phyloP scores from a whole-genome alignment of 2,113 vertebrate species.

The Lophochroa leadbeateri region DNA sequence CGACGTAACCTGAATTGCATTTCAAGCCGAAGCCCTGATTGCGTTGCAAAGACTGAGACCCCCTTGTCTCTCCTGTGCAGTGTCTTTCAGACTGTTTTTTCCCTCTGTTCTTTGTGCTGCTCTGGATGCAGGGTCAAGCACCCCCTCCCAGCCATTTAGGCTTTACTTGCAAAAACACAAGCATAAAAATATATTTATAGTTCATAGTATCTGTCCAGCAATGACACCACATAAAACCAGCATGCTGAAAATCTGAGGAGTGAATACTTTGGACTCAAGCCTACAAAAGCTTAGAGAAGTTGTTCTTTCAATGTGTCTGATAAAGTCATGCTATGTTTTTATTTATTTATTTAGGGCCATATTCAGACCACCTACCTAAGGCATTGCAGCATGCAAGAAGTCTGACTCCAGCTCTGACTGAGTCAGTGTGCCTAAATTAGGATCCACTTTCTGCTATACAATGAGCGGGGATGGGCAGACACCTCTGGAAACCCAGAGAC shows the following conservation, averaged over 20 bases:
- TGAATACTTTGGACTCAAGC: conserved; percentile 34
- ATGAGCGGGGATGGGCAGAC: not conserved
- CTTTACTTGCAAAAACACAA: conserved; percentile 53
- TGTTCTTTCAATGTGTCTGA: conserved; percentile 51
- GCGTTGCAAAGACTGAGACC: not conserved
- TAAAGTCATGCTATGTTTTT: conserved; percentile 46
- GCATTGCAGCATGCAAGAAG: not conserved
- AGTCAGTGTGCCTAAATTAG: not conserved
- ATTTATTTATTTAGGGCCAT: conserved; percentile 49
- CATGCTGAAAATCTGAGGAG: conserved; percentile 27
- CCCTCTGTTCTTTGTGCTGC: conserved; percentile 25
- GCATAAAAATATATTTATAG: conserved; percentile 44
- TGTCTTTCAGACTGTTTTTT: not conserved
- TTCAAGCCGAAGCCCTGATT: not conserved
- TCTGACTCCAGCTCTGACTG: not conserved
- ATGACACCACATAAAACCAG: conserved; percentile 63
- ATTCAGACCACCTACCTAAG: conserved; percentile 60
- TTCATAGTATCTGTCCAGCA: conserved; percentile 40
- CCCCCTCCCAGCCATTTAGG: not conserved
- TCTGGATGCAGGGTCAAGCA: not conserved
- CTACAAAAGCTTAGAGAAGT: conserved; percentile 34
- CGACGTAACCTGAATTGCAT: not conserved
- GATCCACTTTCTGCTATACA: not conserved
- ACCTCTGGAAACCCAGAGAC: not conserved
- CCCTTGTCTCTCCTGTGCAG: not conserved